Evolutionary conservation across 2,888 invertebrate genomes (phyloP), one percentile per base, ranked within the genome.

Genomic region (Drosophila stalkeri): DNA sequence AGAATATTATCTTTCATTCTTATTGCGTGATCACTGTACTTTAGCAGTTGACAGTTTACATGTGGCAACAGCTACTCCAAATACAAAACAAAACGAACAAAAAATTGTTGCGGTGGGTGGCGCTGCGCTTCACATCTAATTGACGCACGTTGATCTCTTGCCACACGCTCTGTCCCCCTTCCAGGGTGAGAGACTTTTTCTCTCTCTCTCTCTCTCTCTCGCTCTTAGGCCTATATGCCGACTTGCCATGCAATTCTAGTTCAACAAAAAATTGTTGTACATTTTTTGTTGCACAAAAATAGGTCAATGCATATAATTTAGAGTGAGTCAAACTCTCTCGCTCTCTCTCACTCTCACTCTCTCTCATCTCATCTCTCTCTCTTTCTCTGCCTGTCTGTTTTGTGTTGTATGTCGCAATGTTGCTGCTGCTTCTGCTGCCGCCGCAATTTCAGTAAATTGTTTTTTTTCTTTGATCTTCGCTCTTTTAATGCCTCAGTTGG

Each of bases 261-360:
- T 18, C 47, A 68, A 78, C 20, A 73, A 67, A 77, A 74, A 66
- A 14, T 51, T 60, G 54, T 77, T 77, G 54, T 63, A 62, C 55
- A 62, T 73, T 77, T 77, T 62, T 62, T 54, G 44, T 66, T 27
- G 52, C 61, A 69, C 54, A 46, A 80, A 85, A 81, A 73, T 81
- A 72, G 85, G 87, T 87, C 87, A 87, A 73, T 87, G 85, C 85
- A 86, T 86, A 80, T 73, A 75, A 83, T 83, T 86, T 72, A 54
- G 78, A 80, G 70, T 72, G 80, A 59, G 77, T 65, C 64, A 20
- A 7, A 11, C 7, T 52, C 69, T 54, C 43, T 63, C 66, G 31
- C 44, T 54, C 61, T 62, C 14, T 52, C 72, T 47, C 43, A 49
- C 60, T 35, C 43, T 55, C 59, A 60, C 2, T 43, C 70, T 56